Evolutionary conservation across 2,888 invertebrate genomes (phyloP), one percentile per base, ranked within the genome.

Genomic region (Thecophora atra): DNA sequence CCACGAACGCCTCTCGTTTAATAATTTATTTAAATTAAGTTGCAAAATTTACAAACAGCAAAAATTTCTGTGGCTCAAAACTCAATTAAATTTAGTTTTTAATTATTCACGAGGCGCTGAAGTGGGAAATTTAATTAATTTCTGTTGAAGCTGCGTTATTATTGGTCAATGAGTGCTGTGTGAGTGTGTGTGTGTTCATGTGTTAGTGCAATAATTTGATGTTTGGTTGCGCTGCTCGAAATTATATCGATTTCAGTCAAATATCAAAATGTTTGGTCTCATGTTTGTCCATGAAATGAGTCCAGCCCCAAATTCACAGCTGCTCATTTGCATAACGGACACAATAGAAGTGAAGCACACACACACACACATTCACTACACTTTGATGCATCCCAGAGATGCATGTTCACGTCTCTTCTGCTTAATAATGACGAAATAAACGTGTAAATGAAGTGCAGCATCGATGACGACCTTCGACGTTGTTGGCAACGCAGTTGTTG

Each of bases 191-290:
- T 26, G 17, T 42, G n/a, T 44, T 42, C 51, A 17, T 37, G 67
- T 19, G 11, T 54, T 54, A 44, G 17, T 47, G 64, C 24, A 30
- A 56, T 67, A 67, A 67, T 67, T 67, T 56, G 52, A 21, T 67
- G 67, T 54, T 24, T 47, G 37, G 54, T 44, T 70, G 17, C 21
- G 70, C 37, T 63, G 15, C 63, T 63, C 52, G 30, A 70, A 70
- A 70, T 70, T 70, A 70, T 70, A 70, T 70, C 70, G 70, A 70
- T 70, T 70, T 70, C 70, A 63, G 24, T 52, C 52, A 62, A 70
- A 70, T 63, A 63, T 52, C 69, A 60, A 17, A 60, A 70, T 70
- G 70, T 70, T 70, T 52, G 68, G 70, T 42, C 21, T 64, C 19
- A 64, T 64, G 44, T 64, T 64, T 64, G 64, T 63, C 63, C 52